These are phyloP conservation scores for Diaperis boleti DNA, from an alignment of 2,888 invertebrate species.

Conservation along the genomic window DNA sequence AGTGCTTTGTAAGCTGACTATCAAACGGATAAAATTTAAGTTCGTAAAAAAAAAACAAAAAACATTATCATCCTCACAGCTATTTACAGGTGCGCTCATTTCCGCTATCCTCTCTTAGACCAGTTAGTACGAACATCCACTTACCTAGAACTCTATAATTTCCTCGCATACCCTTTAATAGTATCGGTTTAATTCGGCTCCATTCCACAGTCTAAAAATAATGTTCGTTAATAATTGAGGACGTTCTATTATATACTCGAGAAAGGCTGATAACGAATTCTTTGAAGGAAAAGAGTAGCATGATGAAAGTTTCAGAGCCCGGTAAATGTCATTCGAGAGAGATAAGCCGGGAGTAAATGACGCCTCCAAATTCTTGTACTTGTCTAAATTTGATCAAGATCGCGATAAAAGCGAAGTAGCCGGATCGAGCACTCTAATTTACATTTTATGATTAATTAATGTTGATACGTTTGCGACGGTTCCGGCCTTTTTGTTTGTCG, in stretches of 20 bases:
- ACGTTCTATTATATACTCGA: background rate
- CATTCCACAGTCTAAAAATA: background rate
- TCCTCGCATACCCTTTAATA: too few relatives aligned
- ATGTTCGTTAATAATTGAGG: conserved; percentile 3
- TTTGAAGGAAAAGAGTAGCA: background rate
- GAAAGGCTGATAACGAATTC: conserved; percentile 2
- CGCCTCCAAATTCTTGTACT: background rate
- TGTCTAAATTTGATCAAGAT: conserved; percentile 3
- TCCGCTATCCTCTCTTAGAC: too few relatives aligned
- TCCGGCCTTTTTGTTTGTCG: too few relatives aligned
- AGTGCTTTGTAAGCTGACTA: too few relatives aligned
- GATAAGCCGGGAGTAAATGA: background rate
- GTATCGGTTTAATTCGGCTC: background rate
- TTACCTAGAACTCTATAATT: too few relatives aligned
- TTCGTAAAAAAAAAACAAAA: too few relatives aligned
- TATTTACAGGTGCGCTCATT: too few relatives aligned
- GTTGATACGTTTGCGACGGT: too few relatives aligned
- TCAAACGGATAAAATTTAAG: too few relatives aligned
- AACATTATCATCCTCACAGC: too few relatives aligned
- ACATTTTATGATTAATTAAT: background rate
- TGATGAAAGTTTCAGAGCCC: conserved; percentile 4
- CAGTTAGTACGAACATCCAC: too few relatives aligned
- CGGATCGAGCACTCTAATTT: background rate
- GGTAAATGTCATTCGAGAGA: conserved; percentile 2
- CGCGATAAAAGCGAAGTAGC: conserved; percentile 1